Evolutionary conservation across 2,888 invertebrate genomes (phyloP).

Genomic region (Belgica antarctica): DNA sequence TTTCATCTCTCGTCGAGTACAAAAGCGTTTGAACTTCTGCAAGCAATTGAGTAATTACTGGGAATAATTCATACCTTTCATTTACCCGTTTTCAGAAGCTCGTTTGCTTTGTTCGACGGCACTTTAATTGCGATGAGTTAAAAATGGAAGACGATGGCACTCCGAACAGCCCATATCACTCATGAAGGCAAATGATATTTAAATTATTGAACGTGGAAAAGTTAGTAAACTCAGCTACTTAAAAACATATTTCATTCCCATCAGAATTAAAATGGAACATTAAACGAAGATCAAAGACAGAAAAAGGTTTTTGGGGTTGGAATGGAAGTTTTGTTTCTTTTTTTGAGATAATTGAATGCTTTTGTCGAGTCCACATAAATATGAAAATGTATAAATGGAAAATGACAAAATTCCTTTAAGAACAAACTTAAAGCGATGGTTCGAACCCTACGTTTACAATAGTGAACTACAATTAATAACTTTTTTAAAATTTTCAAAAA

Average conservation of each 20-base stretch:
- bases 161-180: no score
- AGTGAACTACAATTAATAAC: no score
- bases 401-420: no score
- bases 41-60: slow-evolving; percentile 24
- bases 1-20: slow-evolving; percentile 6
- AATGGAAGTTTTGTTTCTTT: no score
- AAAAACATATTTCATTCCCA: slow-evolving; percentile 28
- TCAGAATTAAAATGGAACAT: slow-evolving; percentile 19
- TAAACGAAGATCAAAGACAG: neutral
- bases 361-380: no score
- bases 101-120: neutral
- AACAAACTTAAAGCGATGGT: no score
- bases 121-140: slow-evolving; percentile 14
- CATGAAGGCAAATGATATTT: neutral
- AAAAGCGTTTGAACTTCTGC: neutral
- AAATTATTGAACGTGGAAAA: slow-evolving; percentile 1
- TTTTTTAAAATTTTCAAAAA: no score
- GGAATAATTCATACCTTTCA: neutral
- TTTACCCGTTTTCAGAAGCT: slow-evolving; percentile 1
- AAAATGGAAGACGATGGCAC: neutral
- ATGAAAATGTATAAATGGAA: no score
- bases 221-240: neutral
- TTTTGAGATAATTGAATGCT: no score
- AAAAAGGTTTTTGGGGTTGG: no score
- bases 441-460: no score